These are phyloP conservation scores for Acronicta aceris DNA, from an alignment of 2,888 invertebrate species.

Conservation along the genomic window DNA sequence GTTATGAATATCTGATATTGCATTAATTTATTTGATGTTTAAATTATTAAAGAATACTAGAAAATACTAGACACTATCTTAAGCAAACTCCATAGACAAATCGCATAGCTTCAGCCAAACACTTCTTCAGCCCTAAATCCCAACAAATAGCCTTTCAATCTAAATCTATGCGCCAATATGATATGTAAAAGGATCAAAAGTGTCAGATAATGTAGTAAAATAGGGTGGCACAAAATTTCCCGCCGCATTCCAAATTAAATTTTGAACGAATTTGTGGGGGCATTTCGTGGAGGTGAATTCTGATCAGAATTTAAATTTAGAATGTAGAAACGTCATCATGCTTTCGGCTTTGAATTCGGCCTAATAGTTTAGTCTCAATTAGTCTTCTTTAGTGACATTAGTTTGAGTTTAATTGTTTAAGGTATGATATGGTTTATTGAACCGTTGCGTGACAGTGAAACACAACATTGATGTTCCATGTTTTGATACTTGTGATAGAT, in stretches of 20 bases:
- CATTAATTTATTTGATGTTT: too few species aligned
- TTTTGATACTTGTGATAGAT: too few species aligned
- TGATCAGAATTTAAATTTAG: conserved; percentile 50
- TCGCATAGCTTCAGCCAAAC: neutral
- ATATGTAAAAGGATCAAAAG: conserved; percentile 45
- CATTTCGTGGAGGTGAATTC: conserved; percentile 45
- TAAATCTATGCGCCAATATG: conserved; percentile 41
- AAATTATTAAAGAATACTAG: too few species aligned
- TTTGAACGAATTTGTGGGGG: conserved; percentile 53
- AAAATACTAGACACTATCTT: too few species aligned
- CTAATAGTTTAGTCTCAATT: neutral
- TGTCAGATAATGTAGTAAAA: conserved; percentile 48
- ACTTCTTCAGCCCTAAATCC: conserved; percentile 11
- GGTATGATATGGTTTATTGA: too few species aligned
- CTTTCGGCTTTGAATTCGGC: conserved; percentile 26
- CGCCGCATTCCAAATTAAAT: conserved; percentile 56
- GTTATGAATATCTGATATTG: neutral
- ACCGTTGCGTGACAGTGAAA: too few species aligned
- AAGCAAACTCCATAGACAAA: neutral
- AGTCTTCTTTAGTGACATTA: neutral
- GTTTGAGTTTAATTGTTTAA: too few species aligned
- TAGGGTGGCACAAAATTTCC: conserved; percentile 36
- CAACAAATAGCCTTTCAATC: conserved; percentile 27
- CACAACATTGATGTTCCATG: too few species aligned
- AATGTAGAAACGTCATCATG: conserved; percentile 44